Percentiles rank a stretch among this genome's conserved stretches.
Evolutionary conservation across 2,113 vertebrate genomes (phyloP).

Genomic region (Falcunculus frontatus): DNA sequence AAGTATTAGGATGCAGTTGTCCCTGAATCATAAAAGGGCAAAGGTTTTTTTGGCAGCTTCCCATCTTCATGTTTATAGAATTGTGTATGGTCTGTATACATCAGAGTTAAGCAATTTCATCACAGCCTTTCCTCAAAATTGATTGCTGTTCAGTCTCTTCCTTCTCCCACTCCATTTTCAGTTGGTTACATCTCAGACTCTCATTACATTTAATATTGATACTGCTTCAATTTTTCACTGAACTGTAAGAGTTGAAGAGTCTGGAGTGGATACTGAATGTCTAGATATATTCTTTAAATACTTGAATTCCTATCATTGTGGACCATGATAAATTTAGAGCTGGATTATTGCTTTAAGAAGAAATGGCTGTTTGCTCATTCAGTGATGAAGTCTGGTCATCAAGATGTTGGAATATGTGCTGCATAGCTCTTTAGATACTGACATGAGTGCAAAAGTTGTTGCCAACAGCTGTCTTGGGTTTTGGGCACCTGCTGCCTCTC

Average conservation of each 20-base stretch:
- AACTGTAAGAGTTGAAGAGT: constrained; percentile 26
- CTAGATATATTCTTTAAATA: constrained; percentile 7
- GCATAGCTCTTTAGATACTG: constrained; percentile 31
- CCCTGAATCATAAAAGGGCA: neutral
- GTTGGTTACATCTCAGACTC: constrained; percentile 16
- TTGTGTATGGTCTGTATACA: neutral
- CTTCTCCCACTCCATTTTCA: neutral
- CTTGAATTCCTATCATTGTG: constrained; percentile 55
- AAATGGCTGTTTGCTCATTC: constrained; percentile 51
- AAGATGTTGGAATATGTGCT: constrained; percentile 18
- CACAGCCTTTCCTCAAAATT: neutral
- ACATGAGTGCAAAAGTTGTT: constrained; percentile 25
- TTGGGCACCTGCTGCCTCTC: constrained; percentile 52
- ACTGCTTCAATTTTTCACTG: constrained; percentile 29
- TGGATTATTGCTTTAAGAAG: constrained; percentile 51
- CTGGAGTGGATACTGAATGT: neutral
- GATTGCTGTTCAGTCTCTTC: neutral
- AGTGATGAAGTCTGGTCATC: constrained; percentile 55
- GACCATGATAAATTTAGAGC: constrained; percentile 28
- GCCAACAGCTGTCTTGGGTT: constrained; percentile 37
- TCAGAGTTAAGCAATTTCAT: neutral
- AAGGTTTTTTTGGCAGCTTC: neutral
- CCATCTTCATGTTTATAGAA: neutral
- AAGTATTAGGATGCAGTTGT: neutral
- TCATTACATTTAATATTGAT: constrained; percentile 29